Base-by-base conservation (phyloP, 2,113 vertebrate species). In the Artemisiospiza belli region DNA sequence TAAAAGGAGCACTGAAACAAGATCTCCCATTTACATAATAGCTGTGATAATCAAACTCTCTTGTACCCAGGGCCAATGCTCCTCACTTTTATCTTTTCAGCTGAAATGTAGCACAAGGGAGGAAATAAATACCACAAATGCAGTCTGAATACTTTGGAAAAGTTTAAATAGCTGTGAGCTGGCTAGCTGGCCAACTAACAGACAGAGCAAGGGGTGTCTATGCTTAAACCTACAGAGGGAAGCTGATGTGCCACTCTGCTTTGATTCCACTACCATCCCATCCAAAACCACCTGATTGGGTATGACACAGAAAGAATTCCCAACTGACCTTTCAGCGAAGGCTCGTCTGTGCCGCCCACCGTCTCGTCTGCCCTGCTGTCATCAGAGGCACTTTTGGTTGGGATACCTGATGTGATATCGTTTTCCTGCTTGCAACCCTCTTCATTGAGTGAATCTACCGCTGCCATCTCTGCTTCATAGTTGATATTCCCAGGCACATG, bases 341-440 rank as follows among this genome's bases (percentile, higher is more conserved):
- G 90, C 57, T 99, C 98, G 5, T 99, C 98, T 17, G 74, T 4
- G 23, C 97, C n/a, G 64, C 96, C 94, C 5, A 76, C 97, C 16
- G 67, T 96, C 95, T 98, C 98, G 3, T 98, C 98, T 58, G 96
- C 97, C 95, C 91, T 97, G 94, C 95, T 86, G 70, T 98, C 98
- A 94, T 98, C 98, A 94, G 98, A 99, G 98, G 98, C 98, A 98
- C 98, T 99, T 98, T 98, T 97, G 96, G 98, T 97, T 93, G 98
- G 98, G 96, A 98, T 97, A 96, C 98, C 98, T 97, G 98, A 99
- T 95, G 97, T 94, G 58, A 92, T 92, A 72, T 78, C 86, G 2
- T 89, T 96, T 95, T 98, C 98, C 94, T 97, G 97, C 66, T 98
- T 98, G 72, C 93, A 95, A 82, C 72, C 94, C 66, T 79, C 98